Evolutionary conservation across 2,113 vertebrate genomes (phyloP).

Genomic region (Pedionomus torquatus): DNA sequence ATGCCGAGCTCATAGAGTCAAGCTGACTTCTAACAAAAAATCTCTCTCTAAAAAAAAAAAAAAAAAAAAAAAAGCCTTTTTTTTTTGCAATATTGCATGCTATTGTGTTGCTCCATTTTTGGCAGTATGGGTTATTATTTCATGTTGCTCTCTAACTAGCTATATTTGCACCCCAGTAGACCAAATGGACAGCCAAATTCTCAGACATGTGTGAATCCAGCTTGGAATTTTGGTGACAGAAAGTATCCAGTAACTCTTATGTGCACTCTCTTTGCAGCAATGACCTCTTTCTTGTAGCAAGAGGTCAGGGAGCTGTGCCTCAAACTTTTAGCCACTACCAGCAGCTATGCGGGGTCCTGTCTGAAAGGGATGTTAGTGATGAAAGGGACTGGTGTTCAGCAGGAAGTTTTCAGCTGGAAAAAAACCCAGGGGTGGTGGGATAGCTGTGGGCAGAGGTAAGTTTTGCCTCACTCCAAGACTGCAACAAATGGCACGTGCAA

Average conservation of each 20-base stretch:
- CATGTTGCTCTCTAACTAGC: neutral
- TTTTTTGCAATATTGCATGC: neutral
- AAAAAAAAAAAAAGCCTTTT: too few species aligned
- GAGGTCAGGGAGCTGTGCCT: neutral
- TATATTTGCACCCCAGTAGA: neutral
- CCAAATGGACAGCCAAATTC: neutral
- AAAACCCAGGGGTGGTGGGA: neutral
- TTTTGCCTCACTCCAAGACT: neutral
- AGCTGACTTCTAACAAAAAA: neutral
- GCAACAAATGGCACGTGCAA: neutral
- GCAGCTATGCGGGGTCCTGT: fast-evolving
- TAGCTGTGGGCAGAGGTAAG: neutral
- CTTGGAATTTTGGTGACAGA: neutral
- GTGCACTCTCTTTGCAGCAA: neutral
- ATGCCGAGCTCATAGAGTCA: neutral
- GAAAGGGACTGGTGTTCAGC: neutral
- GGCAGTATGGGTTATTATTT: fast-evolving
- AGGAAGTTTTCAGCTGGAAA: neutral
- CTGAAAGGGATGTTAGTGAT: neutral
- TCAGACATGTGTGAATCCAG: neutral
- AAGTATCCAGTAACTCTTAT: neutral
- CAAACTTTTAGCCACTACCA: neutral
- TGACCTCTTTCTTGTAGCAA: neutral
- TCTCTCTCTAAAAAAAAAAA: neutral
- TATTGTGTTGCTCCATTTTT: neutral